These are phyloP conservation scores for Rambutsinella grinnellia DNA, from an alignment of 2,888 invertebrate species.

Conservation along the genomic window DNA sequence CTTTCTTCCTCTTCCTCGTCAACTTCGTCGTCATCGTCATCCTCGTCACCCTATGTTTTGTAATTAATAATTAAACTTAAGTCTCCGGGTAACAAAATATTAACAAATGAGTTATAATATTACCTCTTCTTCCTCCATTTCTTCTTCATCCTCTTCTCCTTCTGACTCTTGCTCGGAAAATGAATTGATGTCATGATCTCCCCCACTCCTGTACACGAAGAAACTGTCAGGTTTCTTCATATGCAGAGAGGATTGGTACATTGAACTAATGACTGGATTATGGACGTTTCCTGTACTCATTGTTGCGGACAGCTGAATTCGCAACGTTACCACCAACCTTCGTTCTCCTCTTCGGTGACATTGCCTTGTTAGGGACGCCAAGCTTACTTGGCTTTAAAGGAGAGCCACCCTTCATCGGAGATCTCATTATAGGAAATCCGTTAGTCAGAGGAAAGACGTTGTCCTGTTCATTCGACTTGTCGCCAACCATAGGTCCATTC, in stretches of 20 bases:
- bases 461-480: not conserved
- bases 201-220: slow-evolving; percentile 70
- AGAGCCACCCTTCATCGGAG: not conserved
- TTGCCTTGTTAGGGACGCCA: no score
- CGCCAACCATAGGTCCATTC: slow-evolving; percentile 8
- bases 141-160: slow-evolving; percentile 49
- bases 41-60: slow-evolving; percentile 22
- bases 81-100: not conserved
- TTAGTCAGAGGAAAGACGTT: no score
- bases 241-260: no score
- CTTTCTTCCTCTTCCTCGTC: slow-evolving; percentile 33
- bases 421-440: not conserved
- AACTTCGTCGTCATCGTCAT: slow-evolving; percentile 26
- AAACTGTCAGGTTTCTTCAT: slow-evolving; percentile 69
- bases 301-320: no score
- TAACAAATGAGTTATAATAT: slow-evolving; percentile 1
- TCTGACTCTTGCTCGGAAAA: slow-evolving; percentile 42
- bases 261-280: no score
- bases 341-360: not conserved
- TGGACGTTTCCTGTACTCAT: no score
- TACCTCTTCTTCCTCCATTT: slow-evolving; percentile 41
- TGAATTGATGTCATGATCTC: slow-evolving; percentile 53
- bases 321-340: not conserved
- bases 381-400: not conserved
- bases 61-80: not conserved